Percentiles rank a stretch among this genome's conserved stretches.
phyloP scores from a whole-genome alignment of 2,888 invertebrate species.

The Dyspetes luteomarginatus region DNA sequence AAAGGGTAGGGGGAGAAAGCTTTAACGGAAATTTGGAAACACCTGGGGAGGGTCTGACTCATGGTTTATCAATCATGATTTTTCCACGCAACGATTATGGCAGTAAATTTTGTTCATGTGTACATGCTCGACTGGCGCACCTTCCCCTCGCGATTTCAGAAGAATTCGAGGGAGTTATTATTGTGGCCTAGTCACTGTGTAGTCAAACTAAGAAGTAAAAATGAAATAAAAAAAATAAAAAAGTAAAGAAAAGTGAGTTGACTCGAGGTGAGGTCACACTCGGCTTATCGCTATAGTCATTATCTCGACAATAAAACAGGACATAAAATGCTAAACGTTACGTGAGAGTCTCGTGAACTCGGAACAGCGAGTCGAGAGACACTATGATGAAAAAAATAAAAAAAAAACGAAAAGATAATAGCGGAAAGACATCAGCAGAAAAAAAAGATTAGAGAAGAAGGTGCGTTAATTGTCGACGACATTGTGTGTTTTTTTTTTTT shows the following conservation, averaged over 20 bases:
- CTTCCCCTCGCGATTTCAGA: constrained; percentile 42
- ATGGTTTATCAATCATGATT: constrained; percentile 47
- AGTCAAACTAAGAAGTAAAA: not conserved
- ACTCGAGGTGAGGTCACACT: constrained; percentile 49
- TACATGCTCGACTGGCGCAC: constrained; percentile 39
- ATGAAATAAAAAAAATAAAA: constrained; percentile 9
- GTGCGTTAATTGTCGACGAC: constrained; percentile 1
- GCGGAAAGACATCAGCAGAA: not conserved
- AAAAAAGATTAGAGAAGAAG: not conserved
- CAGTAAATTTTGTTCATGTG: constrained; percentile 19
- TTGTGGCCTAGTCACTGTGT: constrained; percentile 25
- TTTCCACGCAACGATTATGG: not conserved
- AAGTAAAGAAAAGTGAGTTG: not conserved
- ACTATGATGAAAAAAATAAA: constrained; percentile 6
- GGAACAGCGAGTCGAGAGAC: not conserved
- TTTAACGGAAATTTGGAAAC: constrained; percentile 1
- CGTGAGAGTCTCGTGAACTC: constrained; percentile 50
- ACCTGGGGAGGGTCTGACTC: constrained; percentile 40
- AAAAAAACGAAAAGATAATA: not conserved
- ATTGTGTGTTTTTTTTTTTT: constrained; percentile 12
- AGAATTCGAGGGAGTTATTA: constrained; percentile 44
- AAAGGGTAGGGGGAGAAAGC: no score
- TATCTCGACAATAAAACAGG: constrained; percentile 59
- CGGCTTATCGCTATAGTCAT: constrained; percentile 53
- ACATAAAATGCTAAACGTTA: constrained; percentile 50